Evolutionary conservation across 2,888 invertebrate species (phyloP), one percentile per base, ranked within the genome.

Genomic region (Falcaria lacertinaria): DNA sequence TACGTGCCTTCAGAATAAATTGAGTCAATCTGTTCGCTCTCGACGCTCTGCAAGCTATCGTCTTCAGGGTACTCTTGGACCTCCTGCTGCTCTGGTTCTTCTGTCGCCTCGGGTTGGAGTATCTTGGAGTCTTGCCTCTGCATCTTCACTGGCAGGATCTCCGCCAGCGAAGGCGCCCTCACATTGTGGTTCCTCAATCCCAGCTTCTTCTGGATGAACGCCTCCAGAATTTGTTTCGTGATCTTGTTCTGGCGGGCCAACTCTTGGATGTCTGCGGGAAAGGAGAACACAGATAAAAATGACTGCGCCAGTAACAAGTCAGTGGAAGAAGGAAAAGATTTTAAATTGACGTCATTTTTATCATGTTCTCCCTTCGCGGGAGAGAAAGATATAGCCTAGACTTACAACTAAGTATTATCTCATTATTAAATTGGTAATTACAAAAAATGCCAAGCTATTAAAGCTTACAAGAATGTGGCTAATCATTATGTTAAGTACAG

Each of bases 141-240:
- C 48, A 76, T 76, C 42, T 80, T 87, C 56, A 83, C 84, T 1
- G 93, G 93, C 39, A 93, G 73, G 47, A 93, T 94, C 48, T 93
- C 94, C 48, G 91, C 90, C 32, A 93, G 90, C 0, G 93, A 92
- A 2, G 93, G 93, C 0, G 88, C 84, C 43, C 78, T 82, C 34
- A 91, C 65, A 60, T 77, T 57, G 54, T 71, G 70, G 67, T 69
- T 85, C 54, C 90, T 85, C 2, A 94, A 90, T 42, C 94, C 94
- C 35, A 94, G 73, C 34, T 92, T 91, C 69, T 93, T 91, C 74
- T 94, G 94, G 51, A 94, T 84, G 68, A 91, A 94, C 47, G 93
- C 93, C 68, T 94, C 93, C 54, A 94, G 90, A 56, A 94, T 94
- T 87, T 94, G 93, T 80, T 93, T 92, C 25, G 94, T 94, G 75